Evolutionary conservation across 2,888 invertebrate species (phyloP), one percentile per base, ranked within the genome.

Genomic region (Quadroppia sp.): DNA sequence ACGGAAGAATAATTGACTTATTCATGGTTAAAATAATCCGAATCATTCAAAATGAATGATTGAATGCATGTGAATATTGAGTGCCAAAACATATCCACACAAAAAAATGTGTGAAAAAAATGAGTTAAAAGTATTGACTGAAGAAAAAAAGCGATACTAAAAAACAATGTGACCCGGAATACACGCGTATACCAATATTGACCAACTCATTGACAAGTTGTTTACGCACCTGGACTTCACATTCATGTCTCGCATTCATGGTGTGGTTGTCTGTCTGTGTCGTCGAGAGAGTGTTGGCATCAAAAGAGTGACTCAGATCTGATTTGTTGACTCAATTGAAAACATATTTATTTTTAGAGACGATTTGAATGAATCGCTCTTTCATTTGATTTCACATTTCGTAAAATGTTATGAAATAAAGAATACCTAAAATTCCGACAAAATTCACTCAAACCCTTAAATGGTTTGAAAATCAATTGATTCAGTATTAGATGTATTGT

Each of bases 201-300:
- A 36, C 64, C 36, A 64, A 61, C 28, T 28, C 40, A 23, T 64
- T 20, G 9, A 17, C 11, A 64, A 2, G 40, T 2, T 64, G 30
- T 64, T 64, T 9, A 64, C 64, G 30, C 64, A 64, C 64, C 64
- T 64, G 64, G 64, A 40, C 64, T 40, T 64, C 20, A 64, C n/a
- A 20, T 64, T 36, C 64, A 64, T 61, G n/a, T 32, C 25, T 53
- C 23, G 53, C 23, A 25, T 53, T 7, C 53, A 56, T 30, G 53
- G 2, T 36, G 6, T 6, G 23, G 23, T 20, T 53, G 56, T 15
- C 56, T 28, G 56, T 53, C 53, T 23, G 23, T 56, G 15, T 13
- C 15, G 6, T 9, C 15, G 13, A 56, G 28, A 30, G 28, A n/a
- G n/a, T n/a, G n/a, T n/a, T n/a, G n/a, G n/a, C n/a, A n/a, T n/a